phyloP scores from a whole-genome alignment of 1,140 invertebrate species.

The Hyposmocoma kahamanoa region DNA sequence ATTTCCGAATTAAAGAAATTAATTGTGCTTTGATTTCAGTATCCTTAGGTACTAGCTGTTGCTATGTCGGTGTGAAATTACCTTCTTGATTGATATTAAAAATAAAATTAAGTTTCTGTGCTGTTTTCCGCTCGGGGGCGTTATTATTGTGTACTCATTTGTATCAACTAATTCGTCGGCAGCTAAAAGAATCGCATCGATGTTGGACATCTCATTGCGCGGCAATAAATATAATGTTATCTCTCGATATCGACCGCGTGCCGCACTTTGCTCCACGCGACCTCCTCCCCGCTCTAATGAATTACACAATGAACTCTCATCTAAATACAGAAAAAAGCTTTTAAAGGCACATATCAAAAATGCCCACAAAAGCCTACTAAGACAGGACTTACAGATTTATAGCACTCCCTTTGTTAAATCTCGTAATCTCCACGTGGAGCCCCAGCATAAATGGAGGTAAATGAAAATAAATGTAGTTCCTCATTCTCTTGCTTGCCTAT shows the following conservation, averaged over 20 bases:
- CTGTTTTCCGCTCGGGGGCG: no score
- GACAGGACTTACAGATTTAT: conserved; percentile 69
- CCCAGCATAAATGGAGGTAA: conserved; percentile 67
- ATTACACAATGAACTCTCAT: conserved; percentile 73
- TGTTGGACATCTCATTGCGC: conserved; percentile 58
- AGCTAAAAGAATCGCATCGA: conserved; percentile 55
- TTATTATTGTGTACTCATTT: conserved; percentile 28
- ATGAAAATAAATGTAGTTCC: conserved; percentile 73
- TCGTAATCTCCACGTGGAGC: conserved; percentile 71
- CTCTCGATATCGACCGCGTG: conserved; percentile 63
- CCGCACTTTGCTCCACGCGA: conserved; percentile 52
- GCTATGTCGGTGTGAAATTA: no score
- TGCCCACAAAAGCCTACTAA: conserved; percentile 71
- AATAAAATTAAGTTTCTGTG: no score
- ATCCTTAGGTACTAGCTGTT: no score
- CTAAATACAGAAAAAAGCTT: conserved; percentile 74
- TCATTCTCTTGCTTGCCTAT: conserved; percentile 65
- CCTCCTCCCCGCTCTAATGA: conserved; percentile 68
- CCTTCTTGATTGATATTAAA: no score
- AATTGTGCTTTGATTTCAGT: no score
- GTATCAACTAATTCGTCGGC: conserved; percentile 51
- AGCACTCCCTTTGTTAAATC: conserved; percentile 69
- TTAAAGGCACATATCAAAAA: conserved; percentile 74
- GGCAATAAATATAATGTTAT: conserved; percentile 67
- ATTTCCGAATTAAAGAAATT: no score